Evolutionary conservation across 2,113 vertebrate genomes (phyloP).

Genomic region (Gambusia affinis): DNA sequence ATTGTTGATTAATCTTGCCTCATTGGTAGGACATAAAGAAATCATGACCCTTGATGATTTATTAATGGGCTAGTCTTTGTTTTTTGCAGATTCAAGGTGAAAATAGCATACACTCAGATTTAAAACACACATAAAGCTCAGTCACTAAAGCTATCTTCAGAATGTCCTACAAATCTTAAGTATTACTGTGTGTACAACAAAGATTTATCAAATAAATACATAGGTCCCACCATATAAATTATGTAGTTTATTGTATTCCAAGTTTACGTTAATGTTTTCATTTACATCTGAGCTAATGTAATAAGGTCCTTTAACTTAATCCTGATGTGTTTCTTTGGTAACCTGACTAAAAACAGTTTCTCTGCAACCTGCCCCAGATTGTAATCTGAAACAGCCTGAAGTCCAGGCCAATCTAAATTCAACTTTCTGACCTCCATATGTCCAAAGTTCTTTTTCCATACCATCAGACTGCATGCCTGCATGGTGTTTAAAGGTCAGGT

Average conservation of each 20-base stretch:
- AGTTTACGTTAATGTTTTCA: neutral
- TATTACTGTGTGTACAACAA: neutral
- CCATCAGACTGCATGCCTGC: slow-evolving; percentile 51
- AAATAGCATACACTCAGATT: too few species aligned
- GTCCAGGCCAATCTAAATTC: slow-evolving; percentile 59
- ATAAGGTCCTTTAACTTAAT: neutral
- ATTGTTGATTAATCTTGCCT: slow-evolving; percentile 48
- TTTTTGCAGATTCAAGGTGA: neutral
- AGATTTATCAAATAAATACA: neutral
- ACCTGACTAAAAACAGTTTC: neutral
- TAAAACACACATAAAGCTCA: too few species aligned
- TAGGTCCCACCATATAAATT: neutral
- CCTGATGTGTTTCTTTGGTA: slow-evolving; percentile 9
- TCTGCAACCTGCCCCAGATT: slow-evolving; percentile 2
- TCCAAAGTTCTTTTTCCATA: slow-evolving; percentile 50
- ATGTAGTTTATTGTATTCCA: neutral
- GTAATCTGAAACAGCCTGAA: slow-evolving; percentile 36
- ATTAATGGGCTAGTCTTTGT: neutral
- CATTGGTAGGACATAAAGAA: slow-evolving; percentile 33
- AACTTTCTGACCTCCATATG: slow-evolving; percentile 50
- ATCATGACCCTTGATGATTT: neutral
- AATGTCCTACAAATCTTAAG: neutral
- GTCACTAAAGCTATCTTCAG: neutral
- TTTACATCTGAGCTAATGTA: neutral
- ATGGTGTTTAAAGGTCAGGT: slow-evolving; percentile 68